phyloP scores from a whole-genome alignment of 2,888 invertebrate species.

The Drosophila paracracens region DNA sequence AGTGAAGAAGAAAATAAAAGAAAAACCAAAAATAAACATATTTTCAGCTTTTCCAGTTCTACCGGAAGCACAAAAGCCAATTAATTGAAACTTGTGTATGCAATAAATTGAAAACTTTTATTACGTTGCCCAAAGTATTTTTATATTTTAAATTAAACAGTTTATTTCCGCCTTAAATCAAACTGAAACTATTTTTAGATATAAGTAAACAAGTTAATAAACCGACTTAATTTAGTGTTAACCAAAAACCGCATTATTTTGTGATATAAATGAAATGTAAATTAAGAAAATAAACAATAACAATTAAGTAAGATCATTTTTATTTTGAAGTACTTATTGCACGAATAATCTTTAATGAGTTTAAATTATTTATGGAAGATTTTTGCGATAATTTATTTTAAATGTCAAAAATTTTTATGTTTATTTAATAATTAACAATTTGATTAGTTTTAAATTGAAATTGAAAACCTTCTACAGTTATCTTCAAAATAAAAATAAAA shows the following conservation, averaged over 20 bases:
- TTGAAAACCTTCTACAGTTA: background rate
- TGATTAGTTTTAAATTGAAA: background rate
- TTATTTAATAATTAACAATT: background rate
- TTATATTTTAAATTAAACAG: background rate
- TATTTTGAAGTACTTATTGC: background rate
- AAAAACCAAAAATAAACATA: background rate
- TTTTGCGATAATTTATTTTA: background rate
- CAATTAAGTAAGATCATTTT: background rate
- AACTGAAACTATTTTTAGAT: background rate
- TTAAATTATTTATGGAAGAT: background rate
- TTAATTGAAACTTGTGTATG: background rate
- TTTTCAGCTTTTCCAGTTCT: background rate
- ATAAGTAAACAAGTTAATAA: background rate
- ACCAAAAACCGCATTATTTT: background rate
- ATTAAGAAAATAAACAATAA: background rate
- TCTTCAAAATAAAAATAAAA: too few relatives aligned
- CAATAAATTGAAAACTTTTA: background rate
- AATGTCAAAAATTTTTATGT: background rate
- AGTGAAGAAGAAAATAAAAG: background rate
- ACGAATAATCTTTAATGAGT: background rate
- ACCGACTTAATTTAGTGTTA: background rate
- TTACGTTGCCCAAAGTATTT: background rate
- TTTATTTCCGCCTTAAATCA: background rate
- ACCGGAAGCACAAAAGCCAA: background rate
- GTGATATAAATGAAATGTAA: background rate